Evolutionary conservation across 2,888 invertebrate genomes (phyloP).

Genomic region (Phaonia tiefii): DNA sequence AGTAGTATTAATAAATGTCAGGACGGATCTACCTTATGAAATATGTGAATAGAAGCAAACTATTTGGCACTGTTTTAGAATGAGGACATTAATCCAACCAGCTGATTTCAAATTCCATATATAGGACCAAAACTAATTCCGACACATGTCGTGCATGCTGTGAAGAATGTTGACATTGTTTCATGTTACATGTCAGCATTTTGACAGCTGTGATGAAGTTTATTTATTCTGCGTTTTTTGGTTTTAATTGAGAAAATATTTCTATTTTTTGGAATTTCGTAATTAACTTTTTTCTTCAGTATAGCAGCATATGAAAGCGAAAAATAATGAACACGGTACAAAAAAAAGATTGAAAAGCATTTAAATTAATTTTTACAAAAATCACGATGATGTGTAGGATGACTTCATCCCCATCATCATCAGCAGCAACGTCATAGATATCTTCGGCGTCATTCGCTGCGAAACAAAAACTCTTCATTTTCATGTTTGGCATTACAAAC

Average conservation of each 20-base stretch:
- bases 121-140: too few species aligned
- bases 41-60: too few species aligned
- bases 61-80: too few species aligned
- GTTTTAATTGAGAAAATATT: conserved; percentile 52
- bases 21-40: too few species aligned
- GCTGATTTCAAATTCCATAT: too few species aligned
- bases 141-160: too few species aligned
- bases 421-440: conserved; percentile 6
- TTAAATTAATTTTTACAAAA: conserved; percentile 67
- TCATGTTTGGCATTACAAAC: conserved; percentile 64
- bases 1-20: too few species aligned
- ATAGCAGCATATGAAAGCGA: conserved; percentile 44
- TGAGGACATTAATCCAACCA: too few species aligned
- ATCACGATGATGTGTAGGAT: conserved; percentile 69
- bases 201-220: conserved; percentile 1
- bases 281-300: conserved; percentile 44
- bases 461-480: conserved; percentile 40
- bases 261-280: conserved; percentile 10
- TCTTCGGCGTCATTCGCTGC: conserved; percentile 16
- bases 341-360: conserved; percentile 58
- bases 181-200: conserved; percentile 5
- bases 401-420: conserved; percentile 63
- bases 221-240: conserved; percentile 25
- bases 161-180: neutral
- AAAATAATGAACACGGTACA: neutral